Evolutionary conservation across 1,140 invertebrate species (phyloP).

Genomic region (Papilio xuthus): DNA sequence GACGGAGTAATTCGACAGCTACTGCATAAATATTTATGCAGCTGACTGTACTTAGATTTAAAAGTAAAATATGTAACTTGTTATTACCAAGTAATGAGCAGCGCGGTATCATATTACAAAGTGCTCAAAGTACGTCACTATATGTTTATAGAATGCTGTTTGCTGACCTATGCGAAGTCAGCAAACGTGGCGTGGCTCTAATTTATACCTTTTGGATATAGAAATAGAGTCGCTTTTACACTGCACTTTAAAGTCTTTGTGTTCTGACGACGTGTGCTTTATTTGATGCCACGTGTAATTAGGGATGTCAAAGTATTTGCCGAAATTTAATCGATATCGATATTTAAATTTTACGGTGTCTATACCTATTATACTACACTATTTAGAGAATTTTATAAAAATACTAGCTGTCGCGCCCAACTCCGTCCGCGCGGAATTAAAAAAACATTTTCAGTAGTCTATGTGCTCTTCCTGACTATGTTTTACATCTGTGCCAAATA

Average conservation of each 20-base stretch:
- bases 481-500: too few species aligned
- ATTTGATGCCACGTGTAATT: slow-evolving; percentile 12
- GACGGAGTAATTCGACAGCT: too few species aligned
- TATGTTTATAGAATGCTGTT: not conserved
- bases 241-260: not conserved
- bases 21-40: too few species aligned
- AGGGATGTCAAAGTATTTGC: not conserved
- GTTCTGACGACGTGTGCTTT: not conserved
- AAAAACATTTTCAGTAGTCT: too few species aligned
- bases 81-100: not conserved
- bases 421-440: too few species aligned
- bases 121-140: not conserved
- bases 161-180: slow-evolving; percentile 16
- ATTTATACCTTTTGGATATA: not conserved
- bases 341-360: not conserved
- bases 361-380: too few species aligned
- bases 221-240: not conserved
- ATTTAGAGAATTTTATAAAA: too few species aligned
- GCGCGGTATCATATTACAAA: not conserved
- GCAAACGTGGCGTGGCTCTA: not conserved
- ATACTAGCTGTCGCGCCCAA: too few species aligned
- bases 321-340: not conserved
- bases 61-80: not conserved
- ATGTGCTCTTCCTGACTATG: too few species aligned
- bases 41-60: not conserved